A percentile compares a stretch with the other conserved stretches of the same genome.
Conservation (phyloP, 2,113 vertebrate genomes). For the Alligator sinensis region DNA sequence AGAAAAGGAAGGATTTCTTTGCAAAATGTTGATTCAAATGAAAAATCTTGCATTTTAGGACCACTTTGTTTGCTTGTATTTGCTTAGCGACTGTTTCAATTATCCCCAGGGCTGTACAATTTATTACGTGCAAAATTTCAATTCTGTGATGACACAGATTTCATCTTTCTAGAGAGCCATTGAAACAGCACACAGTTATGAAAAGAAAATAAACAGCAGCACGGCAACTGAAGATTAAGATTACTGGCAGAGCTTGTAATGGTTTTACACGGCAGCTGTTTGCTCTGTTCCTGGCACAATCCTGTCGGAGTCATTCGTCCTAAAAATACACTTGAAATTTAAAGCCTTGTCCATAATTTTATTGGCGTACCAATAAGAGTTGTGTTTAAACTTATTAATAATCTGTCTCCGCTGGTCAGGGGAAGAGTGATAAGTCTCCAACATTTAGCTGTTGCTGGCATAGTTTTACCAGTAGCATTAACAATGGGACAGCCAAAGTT, state of each 20-base stretch:
- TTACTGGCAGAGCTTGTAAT: background rate
- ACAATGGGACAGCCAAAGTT: background rate
- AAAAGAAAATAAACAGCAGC: background rate
- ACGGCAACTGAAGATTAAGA: background rate
- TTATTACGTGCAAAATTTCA: background rate
- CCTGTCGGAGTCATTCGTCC: rapidly evolving
- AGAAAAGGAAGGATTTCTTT: background rate
- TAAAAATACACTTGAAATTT: background rate
- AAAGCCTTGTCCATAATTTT: background rate
- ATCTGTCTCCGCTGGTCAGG: rapidly evolving
- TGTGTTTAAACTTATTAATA: background rate
- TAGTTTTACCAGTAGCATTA: background rate
- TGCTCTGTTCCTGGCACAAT: background rate
- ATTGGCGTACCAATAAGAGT: background rate
- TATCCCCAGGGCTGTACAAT: background rate
- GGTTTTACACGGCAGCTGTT: background rate
- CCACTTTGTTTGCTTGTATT: background rate
- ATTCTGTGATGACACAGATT: background rate
- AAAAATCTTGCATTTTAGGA: background rate
- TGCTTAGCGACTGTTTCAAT: background rate
- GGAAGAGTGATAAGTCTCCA: background rate
- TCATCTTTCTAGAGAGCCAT: background rate
- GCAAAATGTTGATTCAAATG: background rate
- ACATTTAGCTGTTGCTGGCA: background rate
- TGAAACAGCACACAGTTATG: background rate